Conservation (phyloP, 2,113 vertebrate genomes). For the Alethe diademata region DNA sequence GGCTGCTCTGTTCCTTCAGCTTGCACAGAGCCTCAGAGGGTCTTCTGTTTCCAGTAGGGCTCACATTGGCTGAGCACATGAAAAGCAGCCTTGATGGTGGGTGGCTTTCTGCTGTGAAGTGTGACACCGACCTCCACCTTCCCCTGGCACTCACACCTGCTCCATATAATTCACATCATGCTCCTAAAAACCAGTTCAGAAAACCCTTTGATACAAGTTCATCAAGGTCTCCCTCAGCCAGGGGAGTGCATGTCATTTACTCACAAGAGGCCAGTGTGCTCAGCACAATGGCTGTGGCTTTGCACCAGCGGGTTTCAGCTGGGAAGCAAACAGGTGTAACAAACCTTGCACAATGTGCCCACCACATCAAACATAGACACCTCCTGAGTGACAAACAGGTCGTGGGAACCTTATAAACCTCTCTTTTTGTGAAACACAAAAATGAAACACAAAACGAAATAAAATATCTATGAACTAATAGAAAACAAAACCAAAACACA, state of each 20-base stretch:
- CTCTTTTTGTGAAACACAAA: not conserved
- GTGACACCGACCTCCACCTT: constrained; percentile 14
- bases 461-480: not conserved
- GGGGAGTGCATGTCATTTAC: not conserved
- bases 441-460: not conserved
- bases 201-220: constrained; percentile 53
- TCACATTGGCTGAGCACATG: not conserved
- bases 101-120: constrained; percentile 41
- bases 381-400: not conserved
- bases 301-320: not conserved
- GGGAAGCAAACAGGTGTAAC: not conserved
- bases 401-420: not conserved
- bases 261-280: not conserved
- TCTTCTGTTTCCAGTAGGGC: not conserved
- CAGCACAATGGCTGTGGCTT: not conserved
- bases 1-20: not conserved
- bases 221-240: not conserved
- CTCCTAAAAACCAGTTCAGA: not conserved
- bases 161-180: constrained; percentile 15
- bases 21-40: not conserved
- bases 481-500: not conserved
- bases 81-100: constrained; percentile 47
- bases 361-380: not conserved
- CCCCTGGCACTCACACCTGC: constrained; percentile 42
- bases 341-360: not conserved